These are phyloP conservation scores for Epirrita christyi DNA, from an alignment of 2,888 invertebrate genomes.

Conservation along the genomic window DNA sequence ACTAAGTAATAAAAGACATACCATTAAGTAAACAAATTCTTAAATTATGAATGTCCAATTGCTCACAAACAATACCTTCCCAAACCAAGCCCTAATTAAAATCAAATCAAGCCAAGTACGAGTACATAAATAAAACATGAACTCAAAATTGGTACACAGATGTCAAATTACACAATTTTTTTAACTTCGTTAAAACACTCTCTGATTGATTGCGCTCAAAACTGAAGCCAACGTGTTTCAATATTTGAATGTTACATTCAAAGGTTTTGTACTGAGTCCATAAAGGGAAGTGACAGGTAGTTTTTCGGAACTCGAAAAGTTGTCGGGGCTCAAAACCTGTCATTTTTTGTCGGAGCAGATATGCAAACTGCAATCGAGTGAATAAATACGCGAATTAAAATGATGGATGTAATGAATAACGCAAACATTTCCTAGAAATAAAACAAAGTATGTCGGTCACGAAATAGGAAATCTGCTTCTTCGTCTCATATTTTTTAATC, in stretches of 20 bases:
- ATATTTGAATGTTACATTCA: conserved; percentile 20
- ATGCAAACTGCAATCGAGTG: no score
- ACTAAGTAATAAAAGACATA: no score
- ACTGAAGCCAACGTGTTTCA: conserved; percentile 27
- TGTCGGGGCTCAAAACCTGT: no score
- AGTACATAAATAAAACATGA: conserved; percentile 33
- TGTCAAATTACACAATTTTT: conserved; percentile 33
- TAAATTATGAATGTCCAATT: conserved; percentile 6
- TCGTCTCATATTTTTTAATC: no score
- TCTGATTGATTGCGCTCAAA: conserved; percentile 35
- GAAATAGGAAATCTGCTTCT: no score
- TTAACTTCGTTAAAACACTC: conserved; percentile 35
- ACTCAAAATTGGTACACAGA: conserved; percentile 32
- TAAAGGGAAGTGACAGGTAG: no score
- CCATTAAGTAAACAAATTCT: conserved; percentile 2
- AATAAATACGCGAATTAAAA: no score
- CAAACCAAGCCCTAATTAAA: conserved; percentile 23
- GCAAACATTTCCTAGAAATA: no score
- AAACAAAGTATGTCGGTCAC: no score
- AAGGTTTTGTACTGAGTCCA: conserved; percentile 6
- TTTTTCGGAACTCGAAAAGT: no score
- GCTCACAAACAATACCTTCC: conserved; percentile 11
- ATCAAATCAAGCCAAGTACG: conserved; percentile 22
- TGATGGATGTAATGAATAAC: no score
- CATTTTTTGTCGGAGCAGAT: no score